Evolutionary conservation across 1,140 invertebrate species (phyloP).

Genomic region (Adoxophyes honmai): DNA sequence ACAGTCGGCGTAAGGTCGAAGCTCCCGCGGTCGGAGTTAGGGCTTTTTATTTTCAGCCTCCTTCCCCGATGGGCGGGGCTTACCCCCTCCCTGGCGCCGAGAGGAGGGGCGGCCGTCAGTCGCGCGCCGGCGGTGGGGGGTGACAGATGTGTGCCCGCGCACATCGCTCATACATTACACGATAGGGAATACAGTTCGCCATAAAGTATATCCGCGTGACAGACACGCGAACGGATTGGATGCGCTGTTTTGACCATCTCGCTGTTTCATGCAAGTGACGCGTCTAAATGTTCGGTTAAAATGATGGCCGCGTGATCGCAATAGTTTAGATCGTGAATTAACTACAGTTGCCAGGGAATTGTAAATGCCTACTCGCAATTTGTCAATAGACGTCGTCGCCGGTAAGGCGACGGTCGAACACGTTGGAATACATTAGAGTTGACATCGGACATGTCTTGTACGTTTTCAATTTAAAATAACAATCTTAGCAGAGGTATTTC

Average conservation of each 20-base stretch:
- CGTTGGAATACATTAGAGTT: too few species aligned
- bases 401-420: too few species aligned
- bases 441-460: too few species aligned
- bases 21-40: too few species aligned
- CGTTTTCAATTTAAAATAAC: too few species aligned
- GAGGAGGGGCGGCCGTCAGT: constrained; percentile 51
- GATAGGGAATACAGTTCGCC: constrained; percentile 59
- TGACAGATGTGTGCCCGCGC: constrained; percentile 58
- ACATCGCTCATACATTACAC: constrained; percentile 60
- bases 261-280: neutral
- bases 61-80: constrained; percentile 41
- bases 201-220: constrained; percentile 50
- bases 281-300: neutral
- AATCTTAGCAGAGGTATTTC: too few species aligned
- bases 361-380: neutral
- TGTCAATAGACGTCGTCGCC: neutral
- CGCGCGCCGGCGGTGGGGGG: constrained; percentile 51
- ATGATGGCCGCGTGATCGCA: neutral
- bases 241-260: constrained; percentile 4
- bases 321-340: neutral
- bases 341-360: neutral
- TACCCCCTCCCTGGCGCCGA: constrained; percentile 30
- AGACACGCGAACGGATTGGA: neutral
- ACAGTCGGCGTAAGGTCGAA: too few species aligned
- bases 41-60: too few species aligned